Conservation (phyloP, 2,113 vertebrate species). For the Rhinolophus sinicus region DNA sequence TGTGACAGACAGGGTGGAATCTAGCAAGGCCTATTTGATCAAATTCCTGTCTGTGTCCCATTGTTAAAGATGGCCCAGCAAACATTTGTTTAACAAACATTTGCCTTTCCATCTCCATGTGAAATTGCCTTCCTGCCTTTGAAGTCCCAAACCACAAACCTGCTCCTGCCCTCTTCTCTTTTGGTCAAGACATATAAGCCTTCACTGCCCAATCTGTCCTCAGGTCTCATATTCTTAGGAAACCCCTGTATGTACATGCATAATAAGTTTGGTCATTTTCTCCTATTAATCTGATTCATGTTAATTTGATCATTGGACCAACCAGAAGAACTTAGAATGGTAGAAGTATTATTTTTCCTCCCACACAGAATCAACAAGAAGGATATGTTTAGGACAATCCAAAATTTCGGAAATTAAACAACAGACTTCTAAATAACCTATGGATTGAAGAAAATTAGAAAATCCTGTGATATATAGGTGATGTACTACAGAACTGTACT, state of each 20-base stretch:
- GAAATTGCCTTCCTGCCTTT: background rate
- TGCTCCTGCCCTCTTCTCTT: background rate
- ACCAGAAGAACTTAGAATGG: background rate
- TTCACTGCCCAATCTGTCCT: background rate
- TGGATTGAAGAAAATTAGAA: conserved; percentile 1
- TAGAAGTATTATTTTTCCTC: background rate
- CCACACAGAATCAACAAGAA: background rate
- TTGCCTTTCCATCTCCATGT: background rate
- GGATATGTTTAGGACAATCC: background rate
- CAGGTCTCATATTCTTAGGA: background rate
- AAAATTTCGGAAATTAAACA: background rate
- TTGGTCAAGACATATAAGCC: background rate
- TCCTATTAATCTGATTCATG: background rate
- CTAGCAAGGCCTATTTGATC: background rate
- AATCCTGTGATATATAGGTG: background rate
- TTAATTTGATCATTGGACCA: background rate
- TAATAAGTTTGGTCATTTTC: background rate
- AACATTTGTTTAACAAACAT: background rate
- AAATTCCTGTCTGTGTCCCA: background rate
- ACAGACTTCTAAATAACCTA: background rate
- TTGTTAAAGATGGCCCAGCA: background rate
- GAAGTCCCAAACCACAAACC: background rate
- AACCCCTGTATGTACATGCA: background rate
- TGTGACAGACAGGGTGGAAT: background rate
- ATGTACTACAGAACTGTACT: too few relatives aligned